Evolutionary conservation across 2,113 vertebrate species (phyloP).

Genomic region (Suncus etruscus): DNA sequence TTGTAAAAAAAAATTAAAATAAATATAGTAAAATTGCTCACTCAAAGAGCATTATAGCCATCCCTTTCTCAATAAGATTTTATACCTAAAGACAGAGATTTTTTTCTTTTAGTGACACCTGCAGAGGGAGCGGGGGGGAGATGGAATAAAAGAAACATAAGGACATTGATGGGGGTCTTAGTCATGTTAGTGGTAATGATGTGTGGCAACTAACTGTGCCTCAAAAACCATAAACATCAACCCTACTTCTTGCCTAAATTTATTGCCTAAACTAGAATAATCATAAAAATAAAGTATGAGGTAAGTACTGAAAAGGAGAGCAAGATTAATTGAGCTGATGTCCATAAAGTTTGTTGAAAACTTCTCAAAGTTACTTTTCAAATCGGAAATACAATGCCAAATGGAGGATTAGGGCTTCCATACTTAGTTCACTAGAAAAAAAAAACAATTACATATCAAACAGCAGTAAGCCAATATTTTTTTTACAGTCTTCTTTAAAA

Average conservation of each 20-base stretch:
- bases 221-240: too few relatives aligned
- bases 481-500: slow-evolving; percentile 52
- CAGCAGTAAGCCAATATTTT: slow-evolving; percentile 12
- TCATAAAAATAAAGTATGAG: too few relatives aligned
- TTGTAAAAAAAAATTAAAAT: neutral
- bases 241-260: too few relatives aligned
- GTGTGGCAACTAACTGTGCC: too few relatives aligned
- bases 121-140: too few relatives aligned
- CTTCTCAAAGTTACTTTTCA: slow-evolving; percentile 42
- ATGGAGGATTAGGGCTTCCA: neutral
- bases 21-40: slow-evolving; percentile 50
- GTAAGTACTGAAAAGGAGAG: neutral
- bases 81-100: slow-evolving; percentile 26
- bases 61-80: slow-evolving; percentile 11
- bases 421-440: neutral
- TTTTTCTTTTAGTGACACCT: neutral
- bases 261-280: too few relatives aligned
- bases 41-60: slow-evolving; percentile 23
- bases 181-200: too few relatives aligned
- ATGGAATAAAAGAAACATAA: too few relatives aligned
- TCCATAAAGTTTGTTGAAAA: neutral
- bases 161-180: neutral
- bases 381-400: slow-evolving; percentile 15
- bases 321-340: neutral
- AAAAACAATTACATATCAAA: neutral